phyloP scores from a whole-genome alignment of 1,140 invertebrate genomes.

The Nephotettix cincticeps region DNA sequence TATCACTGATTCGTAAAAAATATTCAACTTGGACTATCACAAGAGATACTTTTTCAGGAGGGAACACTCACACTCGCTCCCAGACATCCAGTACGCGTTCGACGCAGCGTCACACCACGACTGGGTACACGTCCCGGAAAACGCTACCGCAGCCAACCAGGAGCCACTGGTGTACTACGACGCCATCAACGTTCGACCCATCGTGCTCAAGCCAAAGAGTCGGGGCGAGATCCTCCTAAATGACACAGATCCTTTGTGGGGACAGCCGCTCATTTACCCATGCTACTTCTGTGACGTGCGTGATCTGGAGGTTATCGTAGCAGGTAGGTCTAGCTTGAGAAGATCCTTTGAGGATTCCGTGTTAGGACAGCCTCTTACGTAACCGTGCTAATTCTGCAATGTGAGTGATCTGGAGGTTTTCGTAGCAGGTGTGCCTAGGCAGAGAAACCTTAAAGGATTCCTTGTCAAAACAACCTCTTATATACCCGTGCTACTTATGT shows the following conservation, averaged over 20 bases:
- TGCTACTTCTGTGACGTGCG: slow-evolving; percentile 47
- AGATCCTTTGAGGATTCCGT: not conserved
- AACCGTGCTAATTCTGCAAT: slow-evolving; percentile 53
- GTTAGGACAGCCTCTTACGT: slow-evolving; percentile 55
- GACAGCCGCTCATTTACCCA: slow-evolving; percentile 59
- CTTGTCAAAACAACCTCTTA: too few species aligned
- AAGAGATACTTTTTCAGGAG: slow-evolving; percentile 24
- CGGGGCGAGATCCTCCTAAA: slow-evolving; percentile 50
- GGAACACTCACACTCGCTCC: slow-evolving; percentile 44
- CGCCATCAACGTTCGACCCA: slow-evolving; percentile 43
- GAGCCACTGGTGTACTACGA: slow-evolving; percentile 43
- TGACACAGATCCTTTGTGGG: slow-evolving; percentile 54
- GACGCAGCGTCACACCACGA: slow-evolving; percentile 50
- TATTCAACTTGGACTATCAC: too few species aligned
- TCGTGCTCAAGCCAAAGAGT: slow-evolving; percentile 53
- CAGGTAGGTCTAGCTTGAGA: slow-evolving; percentile 32
- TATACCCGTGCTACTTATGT: too few species aligned
- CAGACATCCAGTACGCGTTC: slow-evolving; percentile 65
- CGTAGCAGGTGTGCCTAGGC: slow-evolving; percentile 33
- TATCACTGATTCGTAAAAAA: too few species aligned
- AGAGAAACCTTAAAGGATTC: too few species aligned
- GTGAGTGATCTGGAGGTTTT: slow-evolving; percentile 35
- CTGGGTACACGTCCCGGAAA: slow-evolving; percentile 42
- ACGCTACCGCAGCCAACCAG: slow-evolving; percentile 42
- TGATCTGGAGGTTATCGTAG: slow-evolving; percentile 36